A percentile compares a stretch with the other conserved stretches of the same genome.
phyloP scores from a whole-genome alignment of 2,888 invertebrate species.

The Sipunculus nudus region DNA sequence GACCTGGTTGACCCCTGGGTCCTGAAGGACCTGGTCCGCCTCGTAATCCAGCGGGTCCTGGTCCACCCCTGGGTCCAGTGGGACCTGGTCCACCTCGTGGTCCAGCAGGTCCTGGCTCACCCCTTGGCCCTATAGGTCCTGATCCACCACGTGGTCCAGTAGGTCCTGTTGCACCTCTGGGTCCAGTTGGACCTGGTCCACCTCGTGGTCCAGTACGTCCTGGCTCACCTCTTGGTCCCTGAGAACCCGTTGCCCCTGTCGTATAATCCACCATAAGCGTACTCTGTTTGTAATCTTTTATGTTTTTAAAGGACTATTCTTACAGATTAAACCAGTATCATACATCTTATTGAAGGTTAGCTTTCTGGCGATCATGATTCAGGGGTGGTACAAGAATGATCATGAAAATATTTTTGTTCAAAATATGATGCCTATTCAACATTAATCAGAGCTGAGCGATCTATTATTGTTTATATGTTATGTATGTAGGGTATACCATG shows the following conservation, averaged over 20 bases:
- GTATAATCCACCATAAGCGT: no score
- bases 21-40: conserved; percentile 28
- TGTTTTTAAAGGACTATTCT: no score
- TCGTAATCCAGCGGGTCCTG: conserved; percentile 18
- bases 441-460: no score
- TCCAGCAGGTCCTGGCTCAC: conserved; percentile 24
- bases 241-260: background rate
- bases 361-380: no score
- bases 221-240: conserved; percentile 1
- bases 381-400: no score
- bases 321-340: no score
- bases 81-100: conserved; percentile 22
- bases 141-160: conserved; percentile 16
- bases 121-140: conserved; percentile 16
- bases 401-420: no score
- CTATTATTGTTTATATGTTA: no score
- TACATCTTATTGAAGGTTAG: no score
- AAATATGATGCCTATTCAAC: no score
- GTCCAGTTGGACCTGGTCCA: conserved; percentile 20
- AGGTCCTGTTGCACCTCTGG: conserved; percentile 20
- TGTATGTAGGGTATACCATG: no score
- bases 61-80: conserved; percentile 27
- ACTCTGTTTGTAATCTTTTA: no score
- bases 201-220: conserved; percentile 16
- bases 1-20: conserved; percentile 17